These are phyloP conservation scores for Henricia sp. DNA, from an alignment of 53 echinoderm and acorn worm species.

Conservation along the genomic window DNA sequence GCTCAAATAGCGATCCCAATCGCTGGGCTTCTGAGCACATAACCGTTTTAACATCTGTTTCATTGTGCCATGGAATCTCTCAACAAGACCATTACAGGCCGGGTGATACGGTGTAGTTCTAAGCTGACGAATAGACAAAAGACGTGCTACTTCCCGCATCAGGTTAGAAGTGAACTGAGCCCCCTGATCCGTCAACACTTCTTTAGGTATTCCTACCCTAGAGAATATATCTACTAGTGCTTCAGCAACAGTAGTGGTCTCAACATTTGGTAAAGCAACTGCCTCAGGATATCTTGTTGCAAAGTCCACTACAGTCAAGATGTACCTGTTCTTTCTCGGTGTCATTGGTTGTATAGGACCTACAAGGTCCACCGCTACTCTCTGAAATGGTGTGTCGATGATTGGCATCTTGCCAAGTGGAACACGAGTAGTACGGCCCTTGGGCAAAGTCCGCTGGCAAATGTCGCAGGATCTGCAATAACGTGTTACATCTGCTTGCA, in stretches of 20 bases:
- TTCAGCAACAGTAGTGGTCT: constrained; percentile 43
- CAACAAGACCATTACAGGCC: constrained; percentile 63
- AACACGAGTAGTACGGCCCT: constrained; percentile 44
- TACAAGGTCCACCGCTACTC: constrained; percentile 64
- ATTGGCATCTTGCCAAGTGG: constrained; percentile 53
- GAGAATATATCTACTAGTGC: constrained; percentile 59
- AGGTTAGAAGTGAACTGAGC: constrained; percentile 55
- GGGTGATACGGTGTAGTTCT: constrained; percentile 58
- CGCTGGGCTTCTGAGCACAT: constrained; percentile 61
- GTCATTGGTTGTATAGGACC: constrained; percentile 54
- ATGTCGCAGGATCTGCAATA: constrained; percentile 65
- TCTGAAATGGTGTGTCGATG: constrained; percentile 44
- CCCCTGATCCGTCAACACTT: constrained; percentile 64
- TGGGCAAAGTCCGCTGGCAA: constrained; percentile 66
- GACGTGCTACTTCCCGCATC: constrained; percentile 61
- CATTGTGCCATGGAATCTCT: constrained; percentile 60
- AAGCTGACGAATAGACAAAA: constrained; percentile 47
- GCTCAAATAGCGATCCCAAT: constrained; percentile 60
- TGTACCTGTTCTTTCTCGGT: constrained; percentile 46
- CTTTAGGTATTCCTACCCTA: constrained; percentile 62
- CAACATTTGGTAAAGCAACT: constrained; percentile 45
- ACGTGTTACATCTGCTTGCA: constrained; percentile 50
- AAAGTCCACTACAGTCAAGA: constrained; percentile 53
- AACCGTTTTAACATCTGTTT: constrained; percentile 53
- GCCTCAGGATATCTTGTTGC: constrained; percentile 64